phyloP scores from a whole-genome alignment of 2,888 invertebrate species.

The Rhaphigaster nebulosa region DNA sequence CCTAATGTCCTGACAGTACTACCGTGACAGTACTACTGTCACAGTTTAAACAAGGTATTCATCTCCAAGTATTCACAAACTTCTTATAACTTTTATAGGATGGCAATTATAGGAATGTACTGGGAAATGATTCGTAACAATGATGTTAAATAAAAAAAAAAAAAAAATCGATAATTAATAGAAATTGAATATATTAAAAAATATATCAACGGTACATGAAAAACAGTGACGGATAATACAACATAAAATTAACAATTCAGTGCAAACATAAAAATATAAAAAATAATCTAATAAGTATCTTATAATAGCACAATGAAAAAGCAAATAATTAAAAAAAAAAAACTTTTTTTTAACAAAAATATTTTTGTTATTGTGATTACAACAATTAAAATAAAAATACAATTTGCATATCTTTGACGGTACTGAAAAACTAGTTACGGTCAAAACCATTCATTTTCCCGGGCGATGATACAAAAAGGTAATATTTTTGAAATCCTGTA shows the following conservation, averaged over 20 bases:
- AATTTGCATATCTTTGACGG: too few species aligned
- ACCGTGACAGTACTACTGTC: too few species aligned
- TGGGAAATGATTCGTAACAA: neutral
- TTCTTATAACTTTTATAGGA: too few species aligned
- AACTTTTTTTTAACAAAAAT: neutral
- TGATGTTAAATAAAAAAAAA: neutral
- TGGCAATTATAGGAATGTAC: neutral
- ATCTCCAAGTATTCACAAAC: too few species aligned
- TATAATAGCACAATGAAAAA: neutral
- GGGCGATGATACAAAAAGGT: too few species aligned
- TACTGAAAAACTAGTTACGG: neutral
- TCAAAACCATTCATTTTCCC: neutral
- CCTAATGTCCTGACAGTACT: too few species aligned
- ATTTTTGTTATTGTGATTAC: neutral
- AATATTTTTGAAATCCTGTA: too few species aligned
- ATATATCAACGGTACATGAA: neutral
- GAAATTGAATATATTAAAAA: slow-evolving; percentile 31
- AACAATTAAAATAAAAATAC: neutral
- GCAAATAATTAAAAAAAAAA: neutral
- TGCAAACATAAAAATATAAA: slow-evolving; percentile 5
- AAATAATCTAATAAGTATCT: neutral
- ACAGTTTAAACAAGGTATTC: too few species aligned
- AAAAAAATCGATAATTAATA: neutral
- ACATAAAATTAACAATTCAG: neutral
- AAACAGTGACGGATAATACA: neutral